phyloP scores from a whole-genome alignment of 2,797 vertebrate genomes.

The Cuculus canorus region DNA sequence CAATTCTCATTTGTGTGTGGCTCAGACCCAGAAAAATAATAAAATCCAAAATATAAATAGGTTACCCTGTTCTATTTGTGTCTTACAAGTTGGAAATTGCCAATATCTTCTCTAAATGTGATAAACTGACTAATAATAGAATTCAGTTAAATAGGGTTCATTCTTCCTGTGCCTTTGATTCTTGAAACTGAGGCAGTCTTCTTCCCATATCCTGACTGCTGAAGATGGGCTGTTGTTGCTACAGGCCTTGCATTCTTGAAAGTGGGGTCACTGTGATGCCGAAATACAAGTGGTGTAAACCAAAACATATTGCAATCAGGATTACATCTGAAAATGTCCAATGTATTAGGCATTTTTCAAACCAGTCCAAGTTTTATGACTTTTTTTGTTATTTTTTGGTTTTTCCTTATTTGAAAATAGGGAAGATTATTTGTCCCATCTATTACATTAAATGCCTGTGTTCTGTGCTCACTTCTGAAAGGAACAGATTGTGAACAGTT shows the following conservation, averaged over 20 bases:
- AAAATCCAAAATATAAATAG: conserved; percentile 10
- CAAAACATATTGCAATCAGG: not conserved
- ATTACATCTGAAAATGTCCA: not conserved
- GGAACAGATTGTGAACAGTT: not conserved
- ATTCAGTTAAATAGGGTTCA: not conserved
- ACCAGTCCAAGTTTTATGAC: not conserved
- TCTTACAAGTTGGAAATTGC: not conserved
- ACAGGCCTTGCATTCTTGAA: not conserved
- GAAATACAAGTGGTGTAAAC: not conserved
- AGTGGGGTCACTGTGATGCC: not conserved
- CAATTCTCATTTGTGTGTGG: not conserved
- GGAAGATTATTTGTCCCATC: not conserved
- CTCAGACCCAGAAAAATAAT: not conserved
- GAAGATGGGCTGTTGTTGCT: not conserved
- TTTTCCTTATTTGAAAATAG: not conserved
- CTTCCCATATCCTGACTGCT: not conserved
- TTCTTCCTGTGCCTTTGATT: not conserved
- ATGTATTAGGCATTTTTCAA: not conserved
- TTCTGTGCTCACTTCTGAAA: not conserved
- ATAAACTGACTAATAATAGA: not conserved
- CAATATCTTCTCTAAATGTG: not conserved
- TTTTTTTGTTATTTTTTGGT: not conserved
- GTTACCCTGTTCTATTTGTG: not conserved
- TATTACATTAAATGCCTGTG: not conserved
- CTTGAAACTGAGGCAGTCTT: not conserved